A percentile compares a stretch with the other conserved stretches of the same genome.
phyloP scores from a whole-genome alignment of 2,113 vertebrate genomes.

The Caracal caracal region DNA sequence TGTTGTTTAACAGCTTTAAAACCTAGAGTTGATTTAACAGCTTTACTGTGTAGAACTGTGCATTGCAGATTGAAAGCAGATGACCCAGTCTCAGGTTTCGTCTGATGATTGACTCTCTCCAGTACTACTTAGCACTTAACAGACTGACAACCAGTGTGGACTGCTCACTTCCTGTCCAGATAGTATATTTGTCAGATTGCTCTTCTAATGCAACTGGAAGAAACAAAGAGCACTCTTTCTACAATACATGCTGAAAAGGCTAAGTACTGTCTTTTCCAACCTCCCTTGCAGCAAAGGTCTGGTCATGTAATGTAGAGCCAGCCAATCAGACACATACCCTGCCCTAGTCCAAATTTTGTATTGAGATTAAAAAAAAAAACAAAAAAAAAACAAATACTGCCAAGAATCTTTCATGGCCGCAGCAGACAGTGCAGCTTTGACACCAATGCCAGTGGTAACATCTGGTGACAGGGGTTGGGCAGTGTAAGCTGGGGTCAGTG shows the following conservation, averaged over 20 bases:
- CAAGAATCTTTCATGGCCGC: background rate
- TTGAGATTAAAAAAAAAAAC: background rate
- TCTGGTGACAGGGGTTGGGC: background rate
- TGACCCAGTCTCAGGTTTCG: background rate
- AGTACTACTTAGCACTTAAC: background rate
- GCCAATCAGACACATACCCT: background rate
- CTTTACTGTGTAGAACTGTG: background rate
- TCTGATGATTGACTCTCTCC: background rate
- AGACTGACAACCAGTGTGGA: background rate
- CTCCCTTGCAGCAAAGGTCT: background rate
- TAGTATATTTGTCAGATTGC: background rate
- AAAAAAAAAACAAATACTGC: background rate
- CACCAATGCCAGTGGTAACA: background rate
- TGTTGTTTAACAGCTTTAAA: no score
- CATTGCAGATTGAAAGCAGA: background rate
- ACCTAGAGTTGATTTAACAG: no score
- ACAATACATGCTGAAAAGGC: background rate
- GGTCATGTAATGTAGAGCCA: background rate
- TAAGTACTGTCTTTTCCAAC: background rate
- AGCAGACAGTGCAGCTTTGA: background rate
- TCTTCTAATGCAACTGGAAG: background rate
- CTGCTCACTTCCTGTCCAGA: background rate
- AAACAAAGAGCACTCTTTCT: background rate
- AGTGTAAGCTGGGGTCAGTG: background rate
- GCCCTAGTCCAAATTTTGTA: background rate